Conservation (phyloP, 92 coral and sea anemone genomes). For the Phenganax subtilis region DNA sequence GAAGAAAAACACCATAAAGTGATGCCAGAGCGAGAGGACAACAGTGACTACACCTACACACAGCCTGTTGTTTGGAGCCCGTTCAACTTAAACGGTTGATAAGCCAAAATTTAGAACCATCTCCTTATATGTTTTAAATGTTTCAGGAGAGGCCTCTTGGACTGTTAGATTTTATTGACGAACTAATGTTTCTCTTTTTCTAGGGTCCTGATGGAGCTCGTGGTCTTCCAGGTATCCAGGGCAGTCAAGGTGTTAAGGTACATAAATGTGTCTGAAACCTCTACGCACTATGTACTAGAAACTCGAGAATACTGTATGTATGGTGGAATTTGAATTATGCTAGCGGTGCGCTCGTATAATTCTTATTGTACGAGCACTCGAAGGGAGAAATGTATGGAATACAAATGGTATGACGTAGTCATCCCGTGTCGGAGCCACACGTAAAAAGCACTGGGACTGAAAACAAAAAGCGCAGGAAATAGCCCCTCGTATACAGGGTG, state of each 20-base stretch:
- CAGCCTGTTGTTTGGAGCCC: no score
- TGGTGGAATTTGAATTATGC: not conserved
- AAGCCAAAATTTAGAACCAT: no score
- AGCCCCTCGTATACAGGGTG: not conserved
- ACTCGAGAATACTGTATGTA: not conserved
- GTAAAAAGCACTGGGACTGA: not conserved
- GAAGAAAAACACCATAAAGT: no score
- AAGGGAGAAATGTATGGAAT: no score
- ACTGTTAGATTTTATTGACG: no score
- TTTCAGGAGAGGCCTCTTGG: not conserved
- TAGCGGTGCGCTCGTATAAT: no score
- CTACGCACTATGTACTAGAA: not conserved
- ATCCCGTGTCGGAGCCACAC: no score
- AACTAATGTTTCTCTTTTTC: not conserved
- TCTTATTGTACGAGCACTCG: no score
- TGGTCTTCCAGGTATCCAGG: constrained; percentile 56
- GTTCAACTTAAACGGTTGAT: no score
- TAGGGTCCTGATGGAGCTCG: constrained; percentile 30
- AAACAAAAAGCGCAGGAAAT: not conserved
- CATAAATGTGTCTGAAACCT: not conserved
- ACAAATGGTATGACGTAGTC: no score
- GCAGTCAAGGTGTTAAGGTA: constrained; percentile 44
- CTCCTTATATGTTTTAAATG: not conserved
- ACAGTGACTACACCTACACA: no score
- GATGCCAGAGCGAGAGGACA: no score